A percentile compares a stretch with the other conserved stretches of the same genome.
Evolutionary conservation across 2,888 invertebrate species (phyloP).

Genomic region (Callyntrura sp.): DNA sequence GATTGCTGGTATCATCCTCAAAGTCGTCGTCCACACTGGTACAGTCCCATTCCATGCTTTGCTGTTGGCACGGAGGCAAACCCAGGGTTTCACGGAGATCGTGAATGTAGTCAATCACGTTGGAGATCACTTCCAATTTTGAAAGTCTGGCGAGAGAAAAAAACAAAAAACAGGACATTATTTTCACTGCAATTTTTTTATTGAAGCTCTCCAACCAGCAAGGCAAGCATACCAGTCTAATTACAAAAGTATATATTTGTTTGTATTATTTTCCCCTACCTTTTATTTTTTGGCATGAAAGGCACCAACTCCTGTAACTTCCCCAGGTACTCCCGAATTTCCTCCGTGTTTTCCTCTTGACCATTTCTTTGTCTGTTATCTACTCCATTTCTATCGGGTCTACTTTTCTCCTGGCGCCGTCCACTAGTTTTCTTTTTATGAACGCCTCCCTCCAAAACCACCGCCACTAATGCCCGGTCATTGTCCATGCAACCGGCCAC

Average conservation of each 20-base stretch:
- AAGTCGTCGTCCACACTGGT: too few species aligned
- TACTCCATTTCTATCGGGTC: too few species aligned
- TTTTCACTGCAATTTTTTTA: too few species aligned
- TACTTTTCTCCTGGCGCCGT: background rate
- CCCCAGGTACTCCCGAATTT: slow-evolving; percentile 23
- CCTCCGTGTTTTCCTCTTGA: slow-evolving; percentile 24
- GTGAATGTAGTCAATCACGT: slow-evolving; percentile 98
- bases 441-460: slow-evolving; percentile 22
- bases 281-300: slow-evolving; percentile 47
- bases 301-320: slow-evolving; percentile 30
- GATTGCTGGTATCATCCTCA: slow-evolving; percentile 29
- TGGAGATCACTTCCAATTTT: slow-evolving; percentile 96
- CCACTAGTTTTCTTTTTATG: slow-evolving; percentile 7
- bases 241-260: too few species aligned
- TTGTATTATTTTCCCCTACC: slow-evolving; percentile 11
- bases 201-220: too few species aligned
- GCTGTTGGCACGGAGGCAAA: slow-evolving; percentile 87
- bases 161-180: too few species aligned
- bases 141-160: slow-evolving; percentile 87
- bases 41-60: background rate
- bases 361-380: too few species aligned
- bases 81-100: slow-evolving; percentile 96
- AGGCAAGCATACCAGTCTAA: too few species aligned
- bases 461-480: background rate
- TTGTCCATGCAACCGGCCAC: background rate